Conservation (phyloP, 2,888 invertebrate species). For the Opisthograptis luteolata region DNA sequence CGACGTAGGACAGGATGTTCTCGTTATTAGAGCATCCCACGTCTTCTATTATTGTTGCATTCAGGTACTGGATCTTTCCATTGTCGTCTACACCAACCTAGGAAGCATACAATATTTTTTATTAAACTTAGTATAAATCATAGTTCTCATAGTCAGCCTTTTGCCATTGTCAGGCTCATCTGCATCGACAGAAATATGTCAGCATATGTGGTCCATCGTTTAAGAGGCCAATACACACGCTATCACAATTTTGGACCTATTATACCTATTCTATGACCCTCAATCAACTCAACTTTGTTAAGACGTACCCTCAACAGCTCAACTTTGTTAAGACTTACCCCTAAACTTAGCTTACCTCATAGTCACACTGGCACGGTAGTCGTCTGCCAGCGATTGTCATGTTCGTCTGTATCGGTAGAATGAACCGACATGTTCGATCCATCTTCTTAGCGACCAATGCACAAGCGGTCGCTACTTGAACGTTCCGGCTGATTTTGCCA, state of each 20-base stretch:
- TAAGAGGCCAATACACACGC: too few relatives aligned
- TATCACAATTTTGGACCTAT: too few relatives aligned
- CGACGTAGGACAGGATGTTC: slow-evolving; percentile 55
- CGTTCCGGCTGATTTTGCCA: slow-evolving; percentile 84
- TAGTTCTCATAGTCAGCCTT: too few relatives aligned
- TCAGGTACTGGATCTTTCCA: slow-evolving; percentile 87
- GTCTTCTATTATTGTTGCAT: slow-evolving; percentile 76
- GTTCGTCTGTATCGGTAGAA: slow-evolving; percentile 86
- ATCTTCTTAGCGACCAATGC: slow-evolving; percentile 85
- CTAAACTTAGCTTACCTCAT: slow-evolving; percentile 85
- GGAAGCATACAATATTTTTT: slow-evolving; percentile 16
- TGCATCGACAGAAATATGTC: too few relatives aligned
- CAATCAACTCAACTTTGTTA: too few relatives aligned
- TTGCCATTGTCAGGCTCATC: too few relatives aligned
- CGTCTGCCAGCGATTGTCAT: slow-evolving; percentile 85
- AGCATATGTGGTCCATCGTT: too few relatives aligned
- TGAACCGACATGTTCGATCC: slow-evolving; percentile 85
- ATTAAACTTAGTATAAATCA: too few relatives aligned
- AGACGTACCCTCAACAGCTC: too few relatives aligned
- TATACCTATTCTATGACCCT: too few relatives aligned
- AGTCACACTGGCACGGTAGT: slow-evolving; percentile 78
- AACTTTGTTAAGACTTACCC: too few relatives aligned
- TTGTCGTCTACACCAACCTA: slow-evolving; percentile 85
- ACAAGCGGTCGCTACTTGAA: slow-evolving; percentile 83
- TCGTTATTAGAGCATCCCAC: slow-evolving; percentile 81